phyloP scores from a whole-genome alignment of 2,797 vertebrate species.

The Urocyon cinereoargenteus region DNA sequence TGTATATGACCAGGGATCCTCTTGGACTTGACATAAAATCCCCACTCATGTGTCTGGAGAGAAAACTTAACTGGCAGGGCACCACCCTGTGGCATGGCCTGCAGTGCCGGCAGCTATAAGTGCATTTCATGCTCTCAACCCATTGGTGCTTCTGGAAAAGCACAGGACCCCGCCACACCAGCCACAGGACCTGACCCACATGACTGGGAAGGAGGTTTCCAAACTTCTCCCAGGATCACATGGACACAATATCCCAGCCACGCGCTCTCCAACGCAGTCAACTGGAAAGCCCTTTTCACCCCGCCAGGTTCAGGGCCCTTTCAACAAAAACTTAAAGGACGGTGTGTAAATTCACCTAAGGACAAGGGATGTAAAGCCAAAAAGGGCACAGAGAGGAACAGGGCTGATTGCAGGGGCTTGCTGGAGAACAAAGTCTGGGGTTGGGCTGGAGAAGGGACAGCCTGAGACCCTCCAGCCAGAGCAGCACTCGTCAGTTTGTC shows the following conservation, averaged over 20 bases:
- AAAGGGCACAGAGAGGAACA: neutral
- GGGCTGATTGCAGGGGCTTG: no score
- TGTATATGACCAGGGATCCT: neutral
- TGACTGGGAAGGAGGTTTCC: neutral
- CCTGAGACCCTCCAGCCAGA: rapidly evolving
- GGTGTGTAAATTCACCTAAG: neutral
- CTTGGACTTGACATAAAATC: neutral
- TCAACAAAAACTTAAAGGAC: neutral
- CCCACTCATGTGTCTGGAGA: neutral
- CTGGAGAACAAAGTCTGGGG: neutral
- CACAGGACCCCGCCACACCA: neutral
- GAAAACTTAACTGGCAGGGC: neutral
- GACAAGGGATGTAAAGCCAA: neutral
- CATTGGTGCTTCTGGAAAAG: neutral
- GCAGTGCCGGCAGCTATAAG: rapidly evolving
- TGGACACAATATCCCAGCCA: neutral
- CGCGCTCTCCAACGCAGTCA: neutral
- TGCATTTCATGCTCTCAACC: rapidly evolving
- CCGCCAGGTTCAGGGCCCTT: neutral
- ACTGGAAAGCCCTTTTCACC: neutral
- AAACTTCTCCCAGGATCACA: neutral
- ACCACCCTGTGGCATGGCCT: rapidly evolving
- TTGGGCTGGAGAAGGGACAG: neutral
- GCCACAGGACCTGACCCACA: rapidly evolving
- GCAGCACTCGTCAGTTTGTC: rapidly evolving